Evolutionary conservation across 2,113 vertebrate species (phyloP), one percentile per base, ranked within the genome.

Genomic region (Amblyopsis rosae): DNA sequence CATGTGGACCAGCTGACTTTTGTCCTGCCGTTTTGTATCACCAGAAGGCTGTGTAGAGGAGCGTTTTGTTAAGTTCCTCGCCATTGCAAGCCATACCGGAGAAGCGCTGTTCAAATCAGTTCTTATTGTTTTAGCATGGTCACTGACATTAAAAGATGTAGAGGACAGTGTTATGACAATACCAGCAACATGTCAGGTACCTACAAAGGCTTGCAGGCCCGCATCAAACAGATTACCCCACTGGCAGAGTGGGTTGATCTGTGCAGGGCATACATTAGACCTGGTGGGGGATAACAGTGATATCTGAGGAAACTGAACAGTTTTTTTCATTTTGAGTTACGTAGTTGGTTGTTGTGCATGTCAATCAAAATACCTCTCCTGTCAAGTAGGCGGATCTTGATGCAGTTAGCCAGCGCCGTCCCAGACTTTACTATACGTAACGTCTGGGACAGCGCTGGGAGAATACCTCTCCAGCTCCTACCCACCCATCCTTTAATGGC

Each of bases 1-100:
- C 74, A 76, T 53, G 50, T 35, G 12, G 74, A 70, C 16, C 74
- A 71, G 35, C 68, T 70, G 5, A 70, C 67, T 10, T 70, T 70
- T 3, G 55, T 76, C 35, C 45, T 70, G 35, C 35, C 0, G 50
- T 10, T 69, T 58, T 7, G 19, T 76, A 41, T 76, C 62, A 26
- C 47, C 55, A 26, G 69, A 72, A 10, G 62, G 56, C 6, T 13
- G 47, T 54, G 16, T 70, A 51, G 50, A 54, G 50, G 61, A 70
- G 32, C 13, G 49, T 59, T 70, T 65, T 26, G 46, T 70, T 12
- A 53, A 53, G 12, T 53, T 53, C 35, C 35, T 7, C 3, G 1
- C 35, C 50, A 53, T 53, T 3, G 61, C 19, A 33, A 57, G 15
- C n/a, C 55, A 57, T 1, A 57, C 55, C 19, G 17, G 55, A 19